phyloP scores from a whole-genome alignment of 23 tunicate species.

The Trididemnum miniatum region DNA sequence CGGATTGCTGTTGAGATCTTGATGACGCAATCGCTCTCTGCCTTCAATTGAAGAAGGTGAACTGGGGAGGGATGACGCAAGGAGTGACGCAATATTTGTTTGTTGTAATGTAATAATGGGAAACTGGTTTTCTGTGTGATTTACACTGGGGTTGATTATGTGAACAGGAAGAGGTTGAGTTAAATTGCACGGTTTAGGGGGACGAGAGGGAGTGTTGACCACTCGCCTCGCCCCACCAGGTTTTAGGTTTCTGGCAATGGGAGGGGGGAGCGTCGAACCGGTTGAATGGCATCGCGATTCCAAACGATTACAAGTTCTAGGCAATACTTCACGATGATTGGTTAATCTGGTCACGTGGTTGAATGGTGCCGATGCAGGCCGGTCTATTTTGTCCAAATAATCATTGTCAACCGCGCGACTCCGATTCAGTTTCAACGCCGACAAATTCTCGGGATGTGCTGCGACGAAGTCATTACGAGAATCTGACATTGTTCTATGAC shows the following conservation, averaged over 20 bases:
- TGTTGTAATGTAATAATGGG: not conserved
- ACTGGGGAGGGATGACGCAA: not conserved
- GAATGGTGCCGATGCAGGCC: conserved; percentile 40
- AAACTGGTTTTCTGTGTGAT: not conserved
- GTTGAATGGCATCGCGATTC: not conserved
- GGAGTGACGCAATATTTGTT: not conserved
- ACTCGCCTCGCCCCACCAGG: not conserved
- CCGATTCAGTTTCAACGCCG: not conserved
- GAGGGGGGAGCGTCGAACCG: not conserved
- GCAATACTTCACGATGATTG: not conserved
- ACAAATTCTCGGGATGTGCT: not conserved
- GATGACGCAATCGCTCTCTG: not conserved
- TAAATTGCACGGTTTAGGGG: not conserved
- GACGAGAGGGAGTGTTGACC: not conserved
- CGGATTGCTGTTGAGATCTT: not conserved
- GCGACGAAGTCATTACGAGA: not conserved
- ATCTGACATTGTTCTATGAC: no score
- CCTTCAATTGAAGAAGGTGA: not conserved
- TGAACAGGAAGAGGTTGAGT: not conserved
- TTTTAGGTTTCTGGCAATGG: not conserved
- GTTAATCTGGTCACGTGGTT: not conserved
- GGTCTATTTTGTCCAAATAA: conserved; percentile 45
- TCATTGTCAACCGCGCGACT: conserved; percentile 76
- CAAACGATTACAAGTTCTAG: not conserved
- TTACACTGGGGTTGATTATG: not conserved